Percentiles rank a stretch among this genome's conserved stretches.
Evolutionary conservation across 2,888 invertebrate genomes (phyloP).

Genomic region (Tetropium fuscum): DNA sequence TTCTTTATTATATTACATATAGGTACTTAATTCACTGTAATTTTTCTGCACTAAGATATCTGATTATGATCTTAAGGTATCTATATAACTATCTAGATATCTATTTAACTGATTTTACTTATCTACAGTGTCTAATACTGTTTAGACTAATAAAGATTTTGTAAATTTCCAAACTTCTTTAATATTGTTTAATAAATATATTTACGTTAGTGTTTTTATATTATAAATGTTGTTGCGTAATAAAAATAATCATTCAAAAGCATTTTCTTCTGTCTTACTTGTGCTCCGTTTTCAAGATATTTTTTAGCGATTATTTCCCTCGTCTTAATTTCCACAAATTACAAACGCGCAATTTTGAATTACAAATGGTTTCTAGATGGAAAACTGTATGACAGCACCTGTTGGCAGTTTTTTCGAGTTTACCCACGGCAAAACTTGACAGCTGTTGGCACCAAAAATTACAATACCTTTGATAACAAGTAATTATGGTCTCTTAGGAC

Average conservation of each 20-base stretch:
- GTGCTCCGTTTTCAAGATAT: not conserved
- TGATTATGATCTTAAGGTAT: not conserved
- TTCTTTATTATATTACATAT: not conserved
- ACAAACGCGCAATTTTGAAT: not conserved
- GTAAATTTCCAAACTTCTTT: slow-evolving; percentile 12
- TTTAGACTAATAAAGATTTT: not conserved
- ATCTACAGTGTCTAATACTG: not conserved
- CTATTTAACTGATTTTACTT: not conserved
- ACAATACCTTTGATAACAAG: too few relatives aligned
- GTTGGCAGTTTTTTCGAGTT: too few relatives aligned
- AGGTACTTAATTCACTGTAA: not conserved
- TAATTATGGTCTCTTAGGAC: too few relatives aligned
- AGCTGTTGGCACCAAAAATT: too few relatives aligned
- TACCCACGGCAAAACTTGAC: too few relatives aligned
- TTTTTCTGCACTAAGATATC: not conserved
- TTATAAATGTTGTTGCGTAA: slow-evolving; percentile 28
- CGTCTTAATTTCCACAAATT: not conserved
- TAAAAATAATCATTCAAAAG: slow-evolving; percentile 8
- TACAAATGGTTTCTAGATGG: too few relatives aligned
- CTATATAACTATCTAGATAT: not conserved
- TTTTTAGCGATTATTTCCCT: not conserved
- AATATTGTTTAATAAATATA: slow-evolving; percentile 11
- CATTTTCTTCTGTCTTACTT: not conserved
- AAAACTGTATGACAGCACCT: too few relatives aligned
- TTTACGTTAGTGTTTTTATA: slow-evolving; percentile 24